Evolutionary conservation across 1,140 invertebrate species (phyloP).

Genomic region (Pinna nobilis): DNA sequence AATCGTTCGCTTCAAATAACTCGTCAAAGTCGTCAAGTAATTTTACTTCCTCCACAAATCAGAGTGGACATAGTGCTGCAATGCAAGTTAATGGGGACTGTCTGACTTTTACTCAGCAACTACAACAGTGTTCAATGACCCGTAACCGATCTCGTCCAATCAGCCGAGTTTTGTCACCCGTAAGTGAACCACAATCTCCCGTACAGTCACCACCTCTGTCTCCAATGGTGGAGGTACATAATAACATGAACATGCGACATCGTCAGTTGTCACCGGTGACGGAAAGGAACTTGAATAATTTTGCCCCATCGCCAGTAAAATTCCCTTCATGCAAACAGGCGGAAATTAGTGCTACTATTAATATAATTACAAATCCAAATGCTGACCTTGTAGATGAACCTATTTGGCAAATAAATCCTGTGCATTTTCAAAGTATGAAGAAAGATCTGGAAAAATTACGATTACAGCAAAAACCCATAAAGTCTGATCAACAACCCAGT

Average conservation of each 20-base stretch:
- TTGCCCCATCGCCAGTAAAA: constrained; percentile 56
- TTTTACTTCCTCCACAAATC: constrained; percentile 79
- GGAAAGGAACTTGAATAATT: constrained; percentile 53
- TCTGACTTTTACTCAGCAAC: constrained; percentile 84
- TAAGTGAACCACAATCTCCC: constrained; percentile 86
- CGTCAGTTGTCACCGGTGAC: constrained; percentile 35
- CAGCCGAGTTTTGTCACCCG: constrained; percentile 80
- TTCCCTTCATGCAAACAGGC: constrained; percentile 52
- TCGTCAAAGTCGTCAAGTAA: constrained; percentile 85
- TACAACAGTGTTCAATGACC: constrained; percentile 79
- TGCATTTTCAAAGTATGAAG: constrained; percentile 57
- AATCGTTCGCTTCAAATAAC: constrained; percentile 85
- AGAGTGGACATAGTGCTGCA: constrained; percentile 74
- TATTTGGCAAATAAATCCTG: constrained; percentile 65
- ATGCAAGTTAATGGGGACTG: constrained; percentile 56
- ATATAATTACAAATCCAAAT: constrained; percentile 70
- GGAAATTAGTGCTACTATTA: constrained; percentile 63
- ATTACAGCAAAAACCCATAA: constrained; percentile 31
- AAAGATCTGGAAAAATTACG: constrained; percentile 55
- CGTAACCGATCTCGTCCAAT: constrained; percentile 71
- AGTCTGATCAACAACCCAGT: constrained; percentile 47
- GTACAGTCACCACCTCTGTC: constrained; percentile 88
- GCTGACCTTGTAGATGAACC: constrained; percentile 69
- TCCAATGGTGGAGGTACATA: constrained; percentile 82
- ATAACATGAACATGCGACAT: constrained; percentile 35